phyloP scores from a whole-genome alignment of 2,113 vertebrate genomes.

The Gobio gobio region DNA sequence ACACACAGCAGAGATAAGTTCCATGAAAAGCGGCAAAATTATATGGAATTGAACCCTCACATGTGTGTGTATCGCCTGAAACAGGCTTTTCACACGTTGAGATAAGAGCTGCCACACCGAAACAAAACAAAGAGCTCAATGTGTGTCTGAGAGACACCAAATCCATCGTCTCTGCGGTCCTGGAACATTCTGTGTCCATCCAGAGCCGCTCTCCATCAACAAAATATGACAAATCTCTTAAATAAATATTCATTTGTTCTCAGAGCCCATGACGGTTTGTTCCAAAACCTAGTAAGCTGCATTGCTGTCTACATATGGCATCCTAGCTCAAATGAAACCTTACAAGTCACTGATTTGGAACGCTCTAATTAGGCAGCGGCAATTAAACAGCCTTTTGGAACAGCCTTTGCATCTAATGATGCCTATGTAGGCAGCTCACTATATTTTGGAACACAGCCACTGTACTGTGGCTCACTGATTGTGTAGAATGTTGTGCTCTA shows the following conservation, averaged over 20 bases:
- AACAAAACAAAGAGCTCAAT: slow-evolving; percentile 46
- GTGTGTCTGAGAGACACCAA: slow-evolving; percentile 34
- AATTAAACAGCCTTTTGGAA: neutral
- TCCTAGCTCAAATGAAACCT: neutral
- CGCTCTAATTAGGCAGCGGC: neutral
- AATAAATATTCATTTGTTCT: slow-evolving; percentile 27
- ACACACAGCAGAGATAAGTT: slow-evolving; percentile 15
- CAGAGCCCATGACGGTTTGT: neutral
- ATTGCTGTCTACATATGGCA: neutral
- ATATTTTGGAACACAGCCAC: neutral
- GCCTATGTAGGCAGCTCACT: neutral
- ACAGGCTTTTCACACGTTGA: neutral
- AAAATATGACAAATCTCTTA: slow-evolving; percentile 28
- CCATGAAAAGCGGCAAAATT: neutral
- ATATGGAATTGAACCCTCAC: neutral
- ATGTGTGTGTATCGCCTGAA: neutral
- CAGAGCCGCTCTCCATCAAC: neutral
- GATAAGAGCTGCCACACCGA: slow-evolving; percentile 10
- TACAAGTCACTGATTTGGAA: neutral
- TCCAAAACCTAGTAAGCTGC: neutral
- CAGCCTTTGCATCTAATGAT: neutral
- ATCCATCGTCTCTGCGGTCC: slow-evolving; percentile 1
- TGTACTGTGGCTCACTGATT: neutral
- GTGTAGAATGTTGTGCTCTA: neutral
- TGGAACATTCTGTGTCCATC: slow-evolving; percentile 41